Base-by-base conservation (phyloP, 2,113 vertebrate species). In the Sclerurus mexicanus region DNA sequence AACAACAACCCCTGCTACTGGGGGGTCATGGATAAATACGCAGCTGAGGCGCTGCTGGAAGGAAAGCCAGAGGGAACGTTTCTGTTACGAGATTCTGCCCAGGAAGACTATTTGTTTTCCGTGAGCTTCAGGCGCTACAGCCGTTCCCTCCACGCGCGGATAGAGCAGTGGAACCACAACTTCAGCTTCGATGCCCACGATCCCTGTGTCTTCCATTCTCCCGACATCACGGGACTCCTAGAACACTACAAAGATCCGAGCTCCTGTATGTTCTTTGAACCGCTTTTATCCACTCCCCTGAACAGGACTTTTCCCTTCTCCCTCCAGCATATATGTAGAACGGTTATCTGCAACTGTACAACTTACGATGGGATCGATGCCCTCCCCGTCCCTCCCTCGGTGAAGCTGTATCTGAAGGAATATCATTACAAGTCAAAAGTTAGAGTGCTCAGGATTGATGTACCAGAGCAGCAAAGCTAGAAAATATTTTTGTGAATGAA, bases 51-150 rank as follows among this genome's bases (percentile, higher is more conserved):
- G 10, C 98, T 99, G 25, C 97, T 99, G 40, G 99, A 99, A 85
- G 99, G 99, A 30, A 99, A 99, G 91, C 99, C 99, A 6, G 99
- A 99, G 96, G 99, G 99, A 12, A 99, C 99, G 0, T 99, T 99
- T 91, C 97, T 99, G 91, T 97, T 99, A 31, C 93, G 99, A 37
- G 99, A 99, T 95, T 99, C 99, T 21, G 99, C 99, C 74, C 99
- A 99, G 88, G 99, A 99, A 20, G 99, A 99, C 92, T 99, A 99
- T 93, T 98, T 99, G 82, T 99, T 99, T 96, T 99, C 99, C 0
- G 99, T 99, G 85, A 99, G 99, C 97, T 99, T 99, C 91, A 98
- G 99, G 14, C 99, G 99, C 85, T 99, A 99, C 95, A 99, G 99
- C 59, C 99, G 99, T 47, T 99, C 99, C 52, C 98, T 99, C 85